These are phyloP conservation scores for Drosophila nannoptera DNA, from an alignment of 1,140 invertebrate species.

Conservation along the genomic window DNA sequence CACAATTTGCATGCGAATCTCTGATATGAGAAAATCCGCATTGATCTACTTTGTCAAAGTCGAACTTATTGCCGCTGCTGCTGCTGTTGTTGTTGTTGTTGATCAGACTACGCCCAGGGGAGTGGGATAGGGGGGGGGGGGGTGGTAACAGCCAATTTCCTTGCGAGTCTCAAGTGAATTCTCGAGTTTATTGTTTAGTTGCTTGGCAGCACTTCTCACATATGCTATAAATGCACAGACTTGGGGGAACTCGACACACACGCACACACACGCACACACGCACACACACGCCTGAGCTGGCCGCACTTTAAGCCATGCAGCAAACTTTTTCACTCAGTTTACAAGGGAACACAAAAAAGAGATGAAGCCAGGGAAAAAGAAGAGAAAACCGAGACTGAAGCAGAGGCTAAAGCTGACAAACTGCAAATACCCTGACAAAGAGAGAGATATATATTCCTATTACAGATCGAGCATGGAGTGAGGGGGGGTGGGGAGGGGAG, in stretches of 20 bases:
- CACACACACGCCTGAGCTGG: constrained; percentile 27
- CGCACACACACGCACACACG: constrained; percentile 7
- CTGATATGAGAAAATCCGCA: constrained; percentile 36
- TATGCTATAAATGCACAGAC: constrained; percentile 54
- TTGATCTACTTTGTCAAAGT: constrained; percentile 47
- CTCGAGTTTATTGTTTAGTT: constrained; percentile 71
- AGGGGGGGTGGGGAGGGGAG: no score
- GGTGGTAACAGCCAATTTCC: constrained; percentile 41
- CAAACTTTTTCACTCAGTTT: constrained; percentile 60
- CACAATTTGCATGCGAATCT: constrained; percentile 37
- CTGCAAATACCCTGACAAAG: no score
- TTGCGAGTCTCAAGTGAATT: constrained; percentile 50
- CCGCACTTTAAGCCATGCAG: constrained; percentile 61
- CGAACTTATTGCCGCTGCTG: constrained; percentile 3
- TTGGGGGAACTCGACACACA: not conserved
- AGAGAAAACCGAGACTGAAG: not conserved
- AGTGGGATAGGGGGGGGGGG: not conserved
- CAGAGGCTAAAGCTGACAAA: no score
- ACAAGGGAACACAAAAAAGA: constrained; percentile 29
- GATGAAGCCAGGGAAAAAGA: not conserved
- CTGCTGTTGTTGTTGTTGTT: constrained; percentile 21
- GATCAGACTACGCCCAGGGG: constrained; percentile 30
- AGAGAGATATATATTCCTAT: no score
- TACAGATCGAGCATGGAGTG: no score
- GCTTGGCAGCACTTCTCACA: constrained; percentile 33